Evolutionary conservation across 2,113 vertebrate genomes (phyloP), one percentile per base, ranked within the genome.

Genomic region (Hoplias malabaricus): DNA sequence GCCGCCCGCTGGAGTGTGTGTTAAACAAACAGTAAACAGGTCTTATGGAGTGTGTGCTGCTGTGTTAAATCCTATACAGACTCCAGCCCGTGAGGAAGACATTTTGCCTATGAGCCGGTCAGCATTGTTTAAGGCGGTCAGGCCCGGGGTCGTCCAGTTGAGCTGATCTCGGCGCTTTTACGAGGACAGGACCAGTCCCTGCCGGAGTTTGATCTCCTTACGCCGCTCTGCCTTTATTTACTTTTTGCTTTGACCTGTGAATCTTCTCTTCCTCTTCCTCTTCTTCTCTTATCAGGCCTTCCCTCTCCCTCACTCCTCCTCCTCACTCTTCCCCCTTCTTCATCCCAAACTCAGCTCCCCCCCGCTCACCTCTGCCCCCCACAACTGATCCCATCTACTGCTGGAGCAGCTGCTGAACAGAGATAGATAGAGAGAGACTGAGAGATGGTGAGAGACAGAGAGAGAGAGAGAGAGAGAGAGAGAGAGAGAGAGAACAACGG

Each of bases 331-430:
- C 80, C 23, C 66, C 9, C 19, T 13, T 42, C 84, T 82, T 84
- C 81, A 86, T 84, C 77, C 81, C 23, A 78, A 36, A 78, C 86
- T 88, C 80, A 23, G 27, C 85, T 81, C 84, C 86, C 77, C 84
- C 84, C 84, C 83, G 88, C 87, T 90, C 90, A 89, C 86, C 85
- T 76, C 87, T 88, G 87, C 86, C 88, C 88, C 83, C 86, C 84
- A 86, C 84, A 86, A 81, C 86, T 86, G 88, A 92, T 92, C 90
- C 91, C 91, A 91, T 91, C 90, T 90, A 84, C 84, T 85, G 86
- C 88, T 73, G 33, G 73, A 90, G 88, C 91, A 91, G 87, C 88
- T 92, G 91, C 87, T 89, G 73, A 57, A 83, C 75, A 54, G 87
- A 91, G 90, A 93, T 92, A 91, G 69, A 78, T 43, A 21, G 31